A percentile compares a stretch with the other conserved stretches of the same genome.
Evolutionary conservation across 2,888 invertebrate species (phyloP).

Genomic region (Pyrochroa serraticornis): DNA sequence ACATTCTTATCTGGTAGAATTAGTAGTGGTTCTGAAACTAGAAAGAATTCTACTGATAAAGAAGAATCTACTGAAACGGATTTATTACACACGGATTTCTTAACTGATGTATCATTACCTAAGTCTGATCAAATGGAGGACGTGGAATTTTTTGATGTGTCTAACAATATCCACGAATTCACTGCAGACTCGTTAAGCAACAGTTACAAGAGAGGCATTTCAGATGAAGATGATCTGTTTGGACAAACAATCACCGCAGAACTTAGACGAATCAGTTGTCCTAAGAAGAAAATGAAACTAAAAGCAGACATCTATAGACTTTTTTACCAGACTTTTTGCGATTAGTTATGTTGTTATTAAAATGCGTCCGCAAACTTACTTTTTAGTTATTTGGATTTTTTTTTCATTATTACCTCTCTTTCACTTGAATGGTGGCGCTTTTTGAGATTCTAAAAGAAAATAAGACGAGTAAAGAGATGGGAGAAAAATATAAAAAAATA

Average conservation of each 20-base stretch:
- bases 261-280: constrained; percentile 33
- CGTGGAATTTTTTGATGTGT: constrained; percentile 34
- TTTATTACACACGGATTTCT: constrained; percentile 12
- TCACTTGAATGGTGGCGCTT: no score
- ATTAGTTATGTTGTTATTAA: no score
- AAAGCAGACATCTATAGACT: constrained; percentile 42
- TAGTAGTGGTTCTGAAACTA: constrained; percentile 2
- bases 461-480: no score
- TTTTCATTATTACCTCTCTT: no score
- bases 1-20: constrained; percentile 2
- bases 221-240: constrained; percentile 41
- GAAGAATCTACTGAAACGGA: neutral
- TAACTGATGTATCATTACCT: constrained; percentile 4
- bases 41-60: constrained; percentile 6
- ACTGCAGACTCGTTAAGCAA: constrained; percentile 3
- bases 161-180: constrained; percentile 18
- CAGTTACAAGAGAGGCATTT: constrained; percentile 1
- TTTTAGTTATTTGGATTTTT: no score
- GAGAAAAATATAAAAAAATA: no score
- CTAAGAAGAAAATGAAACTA: constrained; percentile 39
- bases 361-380: no score
- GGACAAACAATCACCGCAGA: constrained; percentile 40
- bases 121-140: constrained; percentile 25
- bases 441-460: no score
- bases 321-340: constrained; percentile 28